phyloP scores from a whole-genome alignment of 2,113 vertebrate genomes.

The Oceanodroma tethys region DNA sequence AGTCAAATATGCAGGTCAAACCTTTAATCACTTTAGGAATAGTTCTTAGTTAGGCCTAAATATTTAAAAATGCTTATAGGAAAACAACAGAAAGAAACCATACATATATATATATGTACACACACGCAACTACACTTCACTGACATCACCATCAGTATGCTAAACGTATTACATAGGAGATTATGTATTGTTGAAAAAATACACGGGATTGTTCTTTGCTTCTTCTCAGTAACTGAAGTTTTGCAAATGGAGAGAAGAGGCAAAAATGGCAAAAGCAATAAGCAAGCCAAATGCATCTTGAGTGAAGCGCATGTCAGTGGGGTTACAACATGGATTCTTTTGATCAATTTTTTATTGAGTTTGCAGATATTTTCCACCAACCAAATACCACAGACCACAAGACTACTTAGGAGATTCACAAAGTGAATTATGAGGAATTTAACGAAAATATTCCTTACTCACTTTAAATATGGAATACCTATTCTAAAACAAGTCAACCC shows the following conservation, averaged over 20 bases:
- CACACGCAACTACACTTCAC: background rate
- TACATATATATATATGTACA: rapidly evolving
- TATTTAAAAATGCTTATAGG: background rate
- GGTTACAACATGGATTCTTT: constrained; percentile 14
- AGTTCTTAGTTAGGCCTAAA: background rate
- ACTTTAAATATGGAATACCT: background rate
- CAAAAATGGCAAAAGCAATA: background rate
- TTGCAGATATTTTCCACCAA: constrained; percentile 29
- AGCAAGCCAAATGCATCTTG: background rate
- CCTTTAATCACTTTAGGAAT: background rate
- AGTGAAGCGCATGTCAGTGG: background rate
- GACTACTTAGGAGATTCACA: background rate
- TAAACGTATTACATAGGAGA: background rate
- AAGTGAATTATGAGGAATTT: background rate
- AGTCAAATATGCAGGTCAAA: background rate
- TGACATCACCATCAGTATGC: background rate
- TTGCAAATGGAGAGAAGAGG: background rate
- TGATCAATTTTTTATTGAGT: background rate
- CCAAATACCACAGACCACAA: background rate
- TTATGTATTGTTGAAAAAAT: background rate
- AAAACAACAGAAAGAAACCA: background rate
- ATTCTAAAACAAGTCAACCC: background rate
- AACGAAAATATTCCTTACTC: background rate
- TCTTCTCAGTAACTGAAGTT: background rate
- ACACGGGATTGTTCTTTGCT: background rate